A percentile compares a stretch with the other conserved stretches of the same genome.
Evolutionary conservation across 2,888 invertebrate species (phyloP).

Genomic region (Oxycera nigricornis): DNA sequence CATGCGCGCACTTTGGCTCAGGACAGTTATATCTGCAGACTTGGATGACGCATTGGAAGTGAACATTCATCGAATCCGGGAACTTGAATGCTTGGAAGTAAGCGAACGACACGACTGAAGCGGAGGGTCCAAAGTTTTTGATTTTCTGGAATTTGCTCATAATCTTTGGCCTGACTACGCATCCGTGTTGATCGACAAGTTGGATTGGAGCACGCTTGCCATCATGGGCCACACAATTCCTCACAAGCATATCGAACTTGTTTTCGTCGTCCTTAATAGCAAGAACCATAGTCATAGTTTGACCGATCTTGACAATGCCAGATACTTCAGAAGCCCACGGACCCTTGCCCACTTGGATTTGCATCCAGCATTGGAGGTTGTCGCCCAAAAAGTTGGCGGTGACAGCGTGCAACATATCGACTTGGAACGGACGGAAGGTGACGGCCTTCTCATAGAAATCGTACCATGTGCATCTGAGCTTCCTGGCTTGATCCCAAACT

Average conservation of each 20-base stretch:
- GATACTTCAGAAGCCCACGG: slow-evolving; percentile 98
- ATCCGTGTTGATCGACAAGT: slow-evolving; percentile 91
- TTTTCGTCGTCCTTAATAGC: slow-evolving; percentile 96
- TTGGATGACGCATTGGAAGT: slow-evolving; percentile 96
- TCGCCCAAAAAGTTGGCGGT: slow-evolving; percentile 95
- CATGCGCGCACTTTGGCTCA: slow-evolving; percentile 84
- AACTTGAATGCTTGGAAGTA: slow-evolving; percentile 98
- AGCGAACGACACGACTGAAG: slow-evolving; percentile 92
- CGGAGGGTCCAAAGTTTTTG: slow-evolving; percentile 93
- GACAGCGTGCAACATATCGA: slow-evolving; percentile 93
- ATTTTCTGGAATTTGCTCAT: slow-evolving; percentile 97
- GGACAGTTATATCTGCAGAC: slow-evolving; percentile 93
- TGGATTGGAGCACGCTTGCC: slow-evolving; percentile 93
- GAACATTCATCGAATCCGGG: slow-evolving; percentile 96
- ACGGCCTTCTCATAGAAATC: slow-evolving; percentile 96
- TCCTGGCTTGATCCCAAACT: slow-evolving; percentile 92
- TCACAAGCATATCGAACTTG: slow-evolving; percentile 93
- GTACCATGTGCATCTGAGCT: slow-evolving; percentile 93
- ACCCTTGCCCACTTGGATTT: slow-evolving; percentile 94
- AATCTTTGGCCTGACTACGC: slow-evolving; percentile 91
- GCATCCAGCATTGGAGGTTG: slow-evolving; percentile 97
- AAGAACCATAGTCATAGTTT: slow-evolving; percentile 96
- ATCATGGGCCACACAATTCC: slow-evolving; percentile 94
- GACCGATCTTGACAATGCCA: slow-evolving; percentile 94
- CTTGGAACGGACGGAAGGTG: slow-evolving; percentile 93